Base-by-base conservation (phyloP, 2,888 invertebrate species). In the Neoascia interrupta region DNA sequence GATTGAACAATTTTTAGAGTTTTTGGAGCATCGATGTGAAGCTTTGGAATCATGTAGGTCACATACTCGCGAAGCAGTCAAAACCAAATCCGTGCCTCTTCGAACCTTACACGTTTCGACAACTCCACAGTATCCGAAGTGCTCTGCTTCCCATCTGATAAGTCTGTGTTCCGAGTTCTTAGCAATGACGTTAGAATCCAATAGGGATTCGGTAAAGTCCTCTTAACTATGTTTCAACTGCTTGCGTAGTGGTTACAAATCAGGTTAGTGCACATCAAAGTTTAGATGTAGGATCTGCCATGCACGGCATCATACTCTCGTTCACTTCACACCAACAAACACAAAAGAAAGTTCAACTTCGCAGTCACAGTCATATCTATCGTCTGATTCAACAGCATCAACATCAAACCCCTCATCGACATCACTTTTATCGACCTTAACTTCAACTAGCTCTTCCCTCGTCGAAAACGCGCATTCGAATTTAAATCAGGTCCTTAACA, bases 141-240 rank as follows among this genome's bases (percentile, higher is more conserved):
- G 66, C 11, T 19, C 6, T 34, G 41, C 15, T 5, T 18, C n/a
- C 5, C 64, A 64, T 13, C 1, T 16, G 0, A 13, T 54, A 5
- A 5, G 21, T 2, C 37, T 34, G 6, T 68, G 68, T 47, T 8
- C 21, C 5, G 43, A 34, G 5, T 70, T 60, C 28, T 11, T 60
- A 3, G 61, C 8, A 0, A 37, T 60, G 51, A 13, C 21, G 5
- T 3, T 60, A 8, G 11, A 49, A 8, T 15, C 41, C 1, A 41
- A 31, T 2, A 13, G 69, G 19, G 34, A 47, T 2, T 45, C 51
- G 4, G 69, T 51, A 1, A 69, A 49, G 18, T 1, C n/a, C 0
- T 41, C n/a, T 5, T 41, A 41, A 19, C 16, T 58, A 18, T 68
- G 68, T 28, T 58, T 43, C 10, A 66, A 63, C 28, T 49, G 49